Percentiles rank a stretch among this genome's conserved stretches.
Conservation (phyloP, 2,888 invertebrate species). For the Zygogramma bicolorata region DNA sequence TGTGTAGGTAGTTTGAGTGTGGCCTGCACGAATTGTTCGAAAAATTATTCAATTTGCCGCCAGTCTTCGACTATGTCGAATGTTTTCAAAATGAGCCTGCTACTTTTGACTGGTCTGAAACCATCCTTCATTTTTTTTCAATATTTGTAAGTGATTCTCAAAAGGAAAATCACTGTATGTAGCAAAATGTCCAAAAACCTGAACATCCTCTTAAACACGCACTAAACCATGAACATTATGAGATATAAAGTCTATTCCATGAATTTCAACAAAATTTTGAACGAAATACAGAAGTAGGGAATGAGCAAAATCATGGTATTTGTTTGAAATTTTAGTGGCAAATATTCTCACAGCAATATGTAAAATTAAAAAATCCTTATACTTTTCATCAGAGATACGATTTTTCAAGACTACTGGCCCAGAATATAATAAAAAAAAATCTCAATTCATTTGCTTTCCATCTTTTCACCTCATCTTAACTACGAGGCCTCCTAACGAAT, state of each 20-base stretch:
- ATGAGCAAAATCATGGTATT: not conserved
- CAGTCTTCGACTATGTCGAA: too few relatives aligned
- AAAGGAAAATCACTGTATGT: too few relatives aligned
- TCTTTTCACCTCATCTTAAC: not conserved
- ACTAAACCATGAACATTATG: not conserved
- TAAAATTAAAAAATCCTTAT: constrained; percentile 7
- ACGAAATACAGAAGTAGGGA: not conserved
- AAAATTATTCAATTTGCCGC: too few relatives aligned
- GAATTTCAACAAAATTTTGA: not conserved
- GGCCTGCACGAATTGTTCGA: too few relatives aligned
- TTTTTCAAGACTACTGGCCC: constrained; percentile 1
- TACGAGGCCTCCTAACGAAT: constrained; percentile 21
- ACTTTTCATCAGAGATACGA: not conserved
- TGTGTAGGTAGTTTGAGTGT: too few relatives aligned
- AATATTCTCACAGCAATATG: constrained; percentile 5
- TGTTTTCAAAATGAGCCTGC: too few relatives aligned
- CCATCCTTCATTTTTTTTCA: too few relatives aligned
- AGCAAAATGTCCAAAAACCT: too few relatives aligned
- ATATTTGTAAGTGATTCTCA: too few relatives aligned
- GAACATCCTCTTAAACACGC: not conserved
- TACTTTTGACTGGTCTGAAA: too few relatives aligned
- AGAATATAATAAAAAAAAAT: not conserved
- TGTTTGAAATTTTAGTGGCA: not conserved
- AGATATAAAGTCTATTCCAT: not conserved
- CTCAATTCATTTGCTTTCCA: constrained; percentile 12